A percentile compares a stretch with the other conserved stretches of the same genome.
phyloP scores from a whole-genome alignment of 1,140 invertebrate genomes.

The Oncopeltus fasciatus region DNA sequence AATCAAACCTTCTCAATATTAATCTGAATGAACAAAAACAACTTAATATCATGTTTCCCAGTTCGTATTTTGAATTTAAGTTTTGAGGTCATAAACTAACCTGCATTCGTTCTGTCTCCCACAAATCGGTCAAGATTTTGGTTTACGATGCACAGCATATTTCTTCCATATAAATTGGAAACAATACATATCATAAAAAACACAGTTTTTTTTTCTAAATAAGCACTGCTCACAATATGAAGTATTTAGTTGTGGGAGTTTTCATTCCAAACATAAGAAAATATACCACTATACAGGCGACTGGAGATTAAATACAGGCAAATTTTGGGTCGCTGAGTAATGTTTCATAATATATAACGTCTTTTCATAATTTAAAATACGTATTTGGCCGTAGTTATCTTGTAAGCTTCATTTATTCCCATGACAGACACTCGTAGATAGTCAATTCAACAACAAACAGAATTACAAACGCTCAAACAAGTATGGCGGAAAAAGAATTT shows the following conservation, averaged over 20 bases:
- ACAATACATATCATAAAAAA: background rate
- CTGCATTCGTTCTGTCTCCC: background rate
- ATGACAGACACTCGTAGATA: background rate
- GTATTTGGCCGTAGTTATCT: background rate
- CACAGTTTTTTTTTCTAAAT: background rate
- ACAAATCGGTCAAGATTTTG: background rate
- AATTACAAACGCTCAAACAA: slow-evolving; percentile 7
- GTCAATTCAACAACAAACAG: slow-evolving; percentile 6
- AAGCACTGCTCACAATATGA: background rate
- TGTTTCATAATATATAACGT: background rate
- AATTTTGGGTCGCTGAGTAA: background rate
- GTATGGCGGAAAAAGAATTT: slow-evolving; percentile 9
- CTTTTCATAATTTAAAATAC: background rate
- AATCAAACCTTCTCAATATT: too few species aligned
- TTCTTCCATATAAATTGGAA: background rate
- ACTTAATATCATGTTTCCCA: too few species aligned
- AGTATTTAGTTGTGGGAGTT: too few species aligned
- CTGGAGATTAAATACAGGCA: too few species aligned
- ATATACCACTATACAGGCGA: too few species aligned
- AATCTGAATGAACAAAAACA: too few species aligned
- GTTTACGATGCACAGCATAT: background rate
- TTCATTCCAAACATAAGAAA: too few species aligned
- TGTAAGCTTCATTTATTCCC: background rate
- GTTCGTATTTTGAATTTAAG: background rate
- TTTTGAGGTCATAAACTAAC: slow-evolving; percentile 8